Evolutionary conservation across 2,888 invertebrate genomes (phyloP).

Genomic region (Eupithecia subumbrata): DNA sequence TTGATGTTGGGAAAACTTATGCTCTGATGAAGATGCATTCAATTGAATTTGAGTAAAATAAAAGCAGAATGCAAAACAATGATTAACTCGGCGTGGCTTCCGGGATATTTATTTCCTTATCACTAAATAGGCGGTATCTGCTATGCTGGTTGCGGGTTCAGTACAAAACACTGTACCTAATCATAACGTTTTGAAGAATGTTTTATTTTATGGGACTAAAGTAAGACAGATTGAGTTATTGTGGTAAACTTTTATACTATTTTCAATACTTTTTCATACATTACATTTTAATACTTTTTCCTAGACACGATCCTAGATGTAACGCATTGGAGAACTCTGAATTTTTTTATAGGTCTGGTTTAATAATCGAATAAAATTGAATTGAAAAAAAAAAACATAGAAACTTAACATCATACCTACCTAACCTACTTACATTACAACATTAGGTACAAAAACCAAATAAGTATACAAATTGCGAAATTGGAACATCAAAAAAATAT

Average conservation of each 20-base stretch:
- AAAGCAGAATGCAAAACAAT: slow-evolving; percentile 52
- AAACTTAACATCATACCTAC: no score
- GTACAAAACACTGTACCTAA: slow-evolving; percentile 30
- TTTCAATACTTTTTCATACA: neutral
- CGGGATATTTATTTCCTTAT: slow-evolving; percentile 59
- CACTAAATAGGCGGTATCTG: slow-evolving; percentile 31
- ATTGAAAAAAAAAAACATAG: no score
- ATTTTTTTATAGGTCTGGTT: no score
- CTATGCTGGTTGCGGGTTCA: slow-evolving; percentile 35
- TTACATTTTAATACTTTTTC: no score
- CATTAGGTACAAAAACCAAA: neutral
- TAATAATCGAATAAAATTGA: no score
- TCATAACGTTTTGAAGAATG: neutral
- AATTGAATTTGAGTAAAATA: slow-evolving; percentile 13
- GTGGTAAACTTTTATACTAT: no score
- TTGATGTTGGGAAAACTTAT: slow-evolving; percentile 1
- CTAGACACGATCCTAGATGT: no score
- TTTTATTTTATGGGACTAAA: neutral
- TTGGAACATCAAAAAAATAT: neutral
- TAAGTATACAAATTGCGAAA: neutral
- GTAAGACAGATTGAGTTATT: no score
- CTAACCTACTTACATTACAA: no score
- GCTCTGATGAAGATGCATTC: slow-evolving; percentile 17
- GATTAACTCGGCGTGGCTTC: slow-evolving; percentile 55
- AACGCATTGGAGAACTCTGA: no score